Evolutionary conservation across 2,888 invertebrate genomes (phyloP), one percentile per base, ranked within the genome.

Genomic region (Macaria liturata): DNA sequence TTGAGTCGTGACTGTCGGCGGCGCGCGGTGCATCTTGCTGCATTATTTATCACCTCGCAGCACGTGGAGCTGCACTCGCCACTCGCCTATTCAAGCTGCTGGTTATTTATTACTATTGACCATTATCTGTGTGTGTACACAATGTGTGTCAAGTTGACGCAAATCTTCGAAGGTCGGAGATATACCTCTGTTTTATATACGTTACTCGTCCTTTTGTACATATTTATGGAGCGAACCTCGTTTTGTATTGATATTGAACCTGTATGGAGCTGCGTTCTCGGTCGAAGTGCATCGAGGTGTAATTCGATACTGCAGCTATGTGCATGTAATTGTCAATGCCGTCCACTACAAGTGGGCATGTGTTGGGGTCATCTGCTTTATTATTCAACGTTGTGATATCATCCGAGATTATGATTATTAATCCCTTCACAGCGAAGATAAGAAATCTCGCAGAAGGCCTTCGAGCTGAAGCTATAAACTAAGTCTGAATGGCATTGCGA

Each of bases 41-140:
- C 72, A 83, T 85, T 78, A 84, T 86, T 77, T 75, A 86, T 83
- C 80, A 82, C 78, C 78, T 74, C 61, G 49, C 43, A 65, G 78
- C 88, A 86, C 88, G 88, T 88, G 88, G 80, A 67, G 55, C 46
- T 58, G 64, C 78, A 76, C 73, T 71, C 66, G 76, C 71, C 74
- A 73, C 75, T 71, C 61, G 64, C 69, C 74, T 73, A 76, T 76
- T 71, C 67, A 72, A 69, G 70, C 65, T 69, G 64, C 3, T 8
- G 68, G 69, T 67, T 20, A 20, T 68, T 53, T 62, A 71, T 75
- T 63, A 69, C 72, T 77, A 76, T 73, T 66, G 71, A 66, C 66
- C 67, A 70, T 72, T 68, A 68, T 65, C 73, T 68, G 66, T 69
- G 37, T 54, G 40, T 52, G 9, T 32, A 48, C 49, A 47, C 54